Conservation (phyloP, 1,140 invertebrate species). For the Aphelenchoides fujianensis region DNA sequence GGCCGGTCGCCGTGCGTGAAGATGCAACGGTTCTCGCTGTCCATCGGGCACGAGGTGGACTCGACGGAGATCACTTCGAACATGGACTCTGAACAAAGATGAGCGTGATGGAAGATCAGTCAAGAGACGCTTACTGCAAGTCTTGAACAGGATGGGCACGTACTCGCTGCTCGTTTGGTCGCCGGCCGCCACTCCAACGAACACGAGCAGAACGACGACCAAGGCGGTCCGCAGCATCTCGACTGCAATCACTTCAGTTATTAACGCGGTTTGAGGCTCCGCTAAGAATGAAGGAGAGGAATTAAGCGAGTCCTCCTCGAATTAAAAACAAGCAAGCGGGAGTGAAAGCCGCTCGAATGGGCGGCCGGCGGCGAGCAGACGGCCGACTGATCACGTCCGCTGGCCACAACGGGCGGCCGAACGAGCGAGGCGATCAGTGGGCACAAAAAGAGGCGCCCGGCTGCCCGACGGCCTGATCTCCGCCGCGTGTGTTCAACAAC, state of each 20-base stretch:
- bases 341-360: neutral
- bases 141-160: constrained; percentile 7
- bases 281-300: too few relatives aligned
- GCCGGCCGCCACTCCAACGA: neutral
- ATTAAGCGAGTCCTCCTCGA: too few relatives aligned
- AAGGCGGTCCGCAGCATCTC: neutral
- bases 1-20: constrained; percentile 20
- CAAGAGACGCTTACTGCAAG: constrained; percentile 23
- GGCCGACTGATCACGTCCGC: too few relatives aligned
- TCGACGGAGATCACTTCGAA: constrained; percentile 28
- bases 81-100: constrained; percentile 18
- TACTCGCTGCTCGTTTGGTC: constrained; percentile 1
- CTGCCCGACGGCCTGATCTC: too few relatives aligned
- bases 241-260: neutral
- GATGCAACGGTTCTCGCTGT: constrained; percentile 17
- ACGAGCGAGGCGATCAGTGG: too few relatives aligned
- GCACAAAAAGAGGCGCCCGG: too few relatives aligned
- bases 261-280: neutral
- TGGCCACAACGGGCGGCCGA: neutral
- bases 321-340: too few relatives aligned
- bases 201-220: neutral
- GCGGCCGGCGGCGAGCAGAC: neutral
- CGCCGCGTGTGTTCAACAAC: too few relatives aligned
- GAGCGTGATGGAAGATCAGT: neutral
- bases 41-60: constrained; percentile 16